phyloP scores from a whole-genome alignment of 2,113 vertebrate species.

The Sander lucioperca region DNA sequence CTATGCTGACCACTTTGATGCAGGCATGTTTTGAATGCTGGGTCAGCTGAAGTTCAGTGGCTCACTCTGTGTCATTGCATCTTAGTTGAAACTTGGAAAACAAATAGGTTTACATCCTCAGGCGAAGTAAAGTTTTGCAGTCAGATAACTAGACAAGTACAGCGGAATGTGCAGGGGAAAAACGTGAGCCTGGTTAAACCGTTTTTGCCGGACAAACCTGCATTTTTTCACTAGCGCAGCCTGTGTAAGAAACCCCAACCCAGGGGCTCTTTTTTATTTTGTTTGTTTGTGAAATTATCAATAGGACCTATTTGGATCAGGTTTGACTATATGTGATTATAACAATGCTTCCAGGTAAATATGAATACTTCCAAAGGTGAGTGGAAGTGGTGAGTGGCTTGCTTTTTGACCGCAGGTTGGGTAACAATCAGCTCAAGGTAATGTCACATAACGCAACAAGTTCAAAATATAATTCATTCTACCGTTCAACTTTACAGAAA shows the following conservation, averaged over 20 bases:
- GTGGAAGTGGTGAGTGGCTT: background rate
- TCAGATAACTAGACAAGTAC: background rate
- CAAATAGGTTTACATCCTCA: conserved; percentile 29
- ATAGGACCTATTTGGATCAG: background rate
- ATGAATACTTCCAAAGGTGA: background rate
- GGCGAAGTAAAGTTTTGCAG: conserved; percentile 24
- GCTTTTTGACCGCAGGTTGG: background rate
- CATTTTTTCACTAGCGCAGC: background rate
- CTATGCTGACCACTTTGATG: conserved; percentile 13
- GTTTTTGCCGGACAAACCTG: background rate
- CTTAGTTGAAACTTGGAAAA: conserved; percentile 28
- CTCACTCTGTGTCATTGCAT: conserved; percentile 21
- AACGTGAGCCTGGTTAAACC: background rate
- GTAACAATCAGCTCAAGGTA: background rate
- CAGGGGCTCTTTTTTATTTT: background rate
- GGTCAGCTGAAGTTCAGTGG: conserved; percentile 40
- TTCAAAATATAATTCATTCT: conserved; percentile 26
- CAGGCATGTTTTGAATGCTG: conserved; percentile 42
- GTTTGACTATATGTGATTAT: background rate
- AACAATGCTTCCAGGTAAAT: background rate
- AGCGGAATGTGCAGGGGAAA: background rate
- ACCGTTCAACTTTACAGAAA: background rate
- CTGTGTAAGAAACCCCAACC: background rate
- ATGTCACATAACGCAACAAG: conserved; percentile 1
- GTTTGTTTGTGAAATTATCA: background rate